These are phyloP conservation scores for Coelopa frigida DNA, from an alignment of 1,140 invertebrate genomes.

Conservation along the genomic window DNA sequence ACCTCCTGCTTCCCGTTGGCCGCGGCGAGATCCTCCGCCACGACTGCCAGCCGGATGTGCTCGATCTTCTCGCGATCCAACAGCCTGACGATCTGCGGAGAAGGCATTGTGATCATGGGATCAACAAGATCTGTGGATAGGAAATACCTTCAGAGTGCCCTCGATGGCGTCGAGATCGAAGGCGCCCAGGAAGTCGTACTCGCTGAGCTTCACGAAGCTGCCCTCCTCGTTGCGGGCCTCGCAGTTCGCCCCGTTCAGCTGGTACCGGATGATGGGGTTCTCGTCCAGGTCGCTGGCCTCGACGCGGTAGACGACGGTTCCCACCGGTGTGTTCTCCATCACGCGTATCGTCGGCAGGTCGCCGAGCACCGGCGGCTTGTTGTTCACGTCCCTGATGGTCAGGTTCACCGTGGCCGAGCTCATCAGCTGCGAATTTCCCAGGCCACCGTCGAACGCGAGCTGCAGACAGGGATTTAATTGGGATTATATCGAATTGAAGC, in stretches of 20 bases:
- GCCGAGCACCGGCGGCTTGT: conserved; percentile 71
- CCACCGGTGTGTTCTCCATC: conserved; percentile 70
- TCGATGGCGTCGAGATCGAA: conserved; percentile 71
- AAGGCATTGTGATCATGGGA: background rate
- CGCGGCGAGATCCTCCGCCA: conserved; percentile 79
- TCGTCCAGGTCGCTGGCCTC: conserved; percentile 73
- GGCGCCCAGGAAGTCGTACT: conserved; percentile 64
- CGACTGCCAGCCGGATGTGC: conserved; percentile 63
- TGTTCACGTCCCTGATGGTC: conserved; percentile 83
- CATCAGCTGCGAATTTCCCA: conserved; percentile 67
- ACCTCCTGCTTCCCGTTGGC: conserved; percentile 65
- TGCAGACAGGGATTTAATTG: too few relatives aligned
- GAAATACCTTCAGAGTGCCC: conserved; percentile 57
- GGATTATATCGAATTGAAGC: too few relatives aligned
- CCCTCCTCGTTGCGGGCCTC: conserved; percentile 76
- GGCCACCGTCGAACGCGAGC: conserved; percentile 78
- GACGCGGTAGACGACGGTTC: conserved; percentile 59
- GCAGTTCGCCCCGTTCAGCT: conserved; percentile 61
- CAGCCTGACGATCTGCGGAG: conserved; percentile 47
- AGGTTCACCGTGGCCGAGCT: conserved; percentile 71
- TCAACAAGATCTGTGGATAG: background rate
- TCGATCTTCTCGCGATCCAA: conserved; percentile 82
- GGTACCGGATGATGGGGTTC: conserved; percentile 66
- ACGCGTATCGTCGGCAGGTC: conserved; percentile 57
- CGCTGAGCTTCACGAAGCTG: conserved; percentile 56